phyloP scores from a whole-genome alignment of 2,797 vertebrate genomes.

The Enteromius fasciolatus region DNA sequence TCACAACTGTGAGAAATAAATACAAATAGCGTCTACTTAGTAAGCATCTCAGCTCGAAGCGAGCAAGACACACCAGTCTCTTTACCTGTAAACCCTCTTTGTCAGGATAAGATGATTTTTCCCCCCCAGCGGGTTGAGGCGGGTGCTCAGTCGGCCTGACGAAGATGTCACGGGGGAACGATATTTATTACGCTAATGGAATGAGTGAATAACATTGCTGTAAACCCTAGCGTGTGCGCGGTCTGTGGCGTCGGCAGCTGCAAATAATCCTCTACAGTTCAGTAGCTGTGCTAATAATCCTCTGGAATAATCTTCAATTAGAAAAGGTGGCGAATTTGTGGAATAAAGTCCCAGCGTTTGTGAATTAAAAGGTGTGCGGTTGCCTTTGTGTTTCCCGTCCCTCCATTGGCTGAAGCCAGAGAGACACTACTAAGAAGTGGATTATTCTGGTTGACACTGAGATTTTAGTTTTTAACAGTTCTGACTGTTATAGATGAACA shows the following conservation, averaged over 20 bases:
- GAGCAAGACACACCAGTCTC: not conserved
- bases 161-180: constrained; percentile 68
- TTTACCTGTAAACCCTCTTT: constrained; percentile 38
- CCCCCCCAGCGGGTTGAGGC: constrained; percentile 47
- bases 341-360: constrained; percentile 47
- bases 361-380: constrained; percentile 52
- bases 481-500: constrained; percentile 71
- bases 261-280: constrained; percentile 80
- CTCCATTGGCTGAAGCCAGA: constrained; percentile 23
- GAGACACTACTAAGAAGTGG: constrained; percentile 61
- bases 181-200: constrained; percentile 76
- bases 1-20: constrained; percentile 26
- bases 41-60: not conserved
- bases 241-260: constrained; percentile 65
- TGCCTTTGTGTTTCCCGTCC: constrained; percentile 24
- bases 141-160: constrained; percentile 62
- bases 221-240: constrained; percentile 50
- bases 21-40: not conserved
- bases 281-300: constrained; percentile 81
- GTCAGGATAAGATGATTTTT: constrained; percentile 41
- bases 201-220: constrained; percentile 71
- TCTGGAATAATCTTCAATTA: constrained; percentile 83
- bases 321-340: constrained; percentile 71
- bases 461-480: constrained; percentile 60
- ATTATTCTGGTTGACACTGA: constrained; percentile 70